Evolutionary conservation across 53 echinoderm and acorn worm genomes (phyloP).

Genomic region (Temnopleurus reevesii): DNA sequence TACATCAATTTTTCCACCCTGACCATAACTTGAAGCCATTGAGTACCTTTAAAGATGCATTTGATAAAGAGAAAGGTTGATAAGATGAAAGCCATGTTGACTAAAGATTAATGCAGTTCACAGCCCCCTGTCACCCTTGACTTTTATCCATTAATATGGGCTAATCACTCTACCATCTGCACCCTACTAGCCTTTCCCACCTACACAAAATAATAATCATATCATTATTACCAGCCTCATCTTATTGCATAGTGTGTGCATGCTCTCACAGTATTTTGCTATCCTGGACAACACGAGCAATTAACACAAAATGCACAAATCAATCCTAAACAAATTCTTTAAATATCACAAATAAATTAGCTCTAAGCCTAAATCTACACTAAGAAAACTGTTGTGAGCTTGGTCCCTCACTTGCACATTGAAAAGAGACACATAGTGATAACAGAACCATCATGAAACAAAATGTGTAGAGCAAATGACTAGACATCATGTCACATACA

Average conservation of each 20-base stretch:
- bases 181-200: background rate
- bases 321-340: background rate
- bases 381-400: background rate
- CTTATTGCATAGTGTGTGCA: background rate
- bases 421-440: too few species aligned
- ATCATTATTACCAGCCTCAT: background rate
- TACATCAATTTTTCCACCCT: too few species aligned
- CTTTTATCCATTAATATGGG: constrained; percentile 53
- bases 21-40: background rate
- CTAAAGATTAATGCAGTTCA: constrained; percentile 1
- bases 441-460: too few species aligned
- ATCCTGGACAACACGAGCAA: too few species aligned
- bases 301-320: too few species aligned
- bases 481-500: too few species aligned
- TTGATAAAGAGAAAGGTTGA: background rate
- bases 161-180: constrained; percentile 34
- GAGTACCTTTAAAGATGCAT: background rate
- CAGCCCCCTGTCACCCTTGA: constrained; percentile 43
- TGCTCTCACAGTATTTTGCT: background rate
- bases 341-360: background rate
- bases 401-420: too few species aligned
- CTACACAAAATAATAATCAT: too few species aligned
- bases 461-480: too few species aligned
- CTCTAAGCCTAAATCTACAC: background rate
- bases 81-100: background rate